phyloP scores from a whole-genome alignment of 2,797 vertebrate genomes.

The Tiaroga cobitis region DNA sequence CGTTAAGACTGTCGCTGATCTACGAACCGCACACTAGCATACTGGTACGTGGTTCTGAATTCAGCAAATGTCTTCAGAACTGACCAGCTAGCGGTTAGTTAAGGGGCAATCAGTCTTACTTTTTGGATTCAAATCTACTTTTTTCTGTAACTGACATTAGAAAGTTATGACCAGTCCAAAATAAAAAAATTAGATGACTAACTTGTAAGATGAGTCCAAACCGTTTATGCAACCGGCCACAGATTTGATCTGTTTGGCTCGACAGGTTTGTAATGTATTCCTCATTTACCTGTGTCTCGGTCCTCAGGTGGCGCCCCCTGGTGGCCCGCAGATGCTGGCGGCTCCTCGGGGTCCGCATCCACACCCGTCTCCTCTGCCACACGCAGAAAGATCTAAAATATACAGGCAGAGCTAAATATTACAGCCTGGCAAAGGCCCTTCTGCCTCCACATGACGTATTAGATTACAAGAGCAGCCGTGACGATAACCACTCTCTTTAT shows the following conservation, averaged over 20 bases:
- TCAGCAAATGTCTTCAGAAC: background rate
- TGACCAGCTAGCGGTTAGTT: background rate
- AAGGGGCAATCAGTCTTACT: background rate
- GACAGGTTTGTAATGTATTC: background rate
- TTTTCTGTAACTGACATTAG: background rate
- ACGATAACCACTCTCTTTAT: background rate
- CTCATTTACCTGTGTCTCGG: constrained; percentile 67
- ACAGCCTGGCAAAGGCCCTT: background rate
- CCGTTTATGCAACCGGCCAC: background rate
- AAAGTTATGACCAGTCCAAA: background rate
- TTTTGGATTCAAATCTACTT: background rate
- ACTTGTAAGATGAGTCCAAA: background rate
- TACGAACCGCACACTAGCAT: too few species aligned
- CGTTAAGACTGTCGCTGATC: too few species aligned
- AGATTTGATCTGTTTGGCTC: background rate
- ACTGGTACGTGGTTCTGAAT: background rate
- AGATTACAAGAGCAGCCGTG: constrained; percentile 5
- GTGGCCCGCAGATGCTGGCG: constrained; percentile 31
- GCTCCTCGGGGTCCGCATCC: constrained; percentile 67
- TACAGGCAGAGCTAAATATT: background rate
- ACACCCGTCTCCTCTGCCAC: constrained; percentile 78
- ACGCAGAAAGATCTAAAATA: constrained; percentile 87
- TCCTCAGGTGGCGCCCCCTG: constrained; percentile 64
- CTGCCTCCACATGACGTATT: background rate
- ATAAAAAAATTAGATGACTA: background rate